Evolutionary conservation across 2,113 vertebrate species (phyloP).

Genomic region (Anguilla rostrata): DNA sequence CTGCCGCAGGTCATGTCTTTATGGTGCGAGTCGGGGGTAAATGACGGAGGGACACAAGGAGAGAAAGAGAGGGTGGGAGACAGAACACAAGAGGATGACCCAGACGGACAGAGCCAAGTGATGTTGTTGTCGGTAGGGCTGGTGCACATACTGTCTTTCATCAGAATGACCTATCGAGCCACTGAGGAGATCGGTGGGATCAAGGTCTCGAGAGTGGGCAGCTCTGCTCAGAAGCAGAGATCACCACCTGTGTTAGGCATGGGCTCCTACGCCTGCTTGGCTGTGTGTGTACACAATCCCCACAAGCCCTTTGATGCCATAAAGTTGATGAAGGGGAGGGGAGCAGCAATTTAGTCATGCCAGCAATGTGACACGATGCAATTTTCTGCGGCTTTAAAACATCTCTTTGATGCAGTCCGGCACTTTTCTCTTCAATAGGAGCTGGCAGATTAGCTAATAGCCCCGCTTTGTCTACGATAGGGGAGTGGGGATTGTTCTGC

Average conservation of each 20-base stretch:
- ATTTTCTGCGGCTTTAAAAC: background rate
- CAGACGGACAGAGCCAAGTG: background rate
- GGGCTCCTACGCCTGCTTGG: background rate
- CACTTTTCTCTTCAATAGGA: background rate
- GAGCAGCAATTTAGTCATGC: background rate
- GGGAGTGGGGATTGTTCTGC: background rate
- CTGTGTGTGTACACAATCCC: background rate
- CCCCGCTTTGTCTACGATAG: background rate
- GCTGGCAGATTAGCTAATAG: conserved; percentile 15
- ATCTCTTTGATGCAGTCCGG: background rate
- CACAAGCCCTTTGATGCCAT: background rate
- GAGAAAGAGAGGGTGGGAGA: background rate
- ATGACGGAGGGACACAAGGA: background rate
- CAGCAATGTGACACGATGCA: background rate
- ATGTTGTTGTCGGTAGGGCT: background rate
- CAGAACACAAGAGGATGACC: no score
- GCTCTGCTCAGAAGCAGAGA: no score
- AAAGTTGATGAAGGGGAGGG: background rate
- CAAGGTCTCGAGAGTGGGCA: background rate
- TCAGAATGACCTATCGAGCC: no score
- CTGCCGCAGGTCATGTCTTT: background rate
- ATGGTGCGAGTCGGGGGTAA: background rate
- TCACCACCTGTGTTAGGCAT: background rate
- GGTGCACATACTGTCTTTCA: no score
- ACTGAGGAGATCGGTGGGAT: no score